Evolutionary conservation across 2,113 vertebrate species (phyloP).

Genomic region (Gallinago jamesoni): DNA sequence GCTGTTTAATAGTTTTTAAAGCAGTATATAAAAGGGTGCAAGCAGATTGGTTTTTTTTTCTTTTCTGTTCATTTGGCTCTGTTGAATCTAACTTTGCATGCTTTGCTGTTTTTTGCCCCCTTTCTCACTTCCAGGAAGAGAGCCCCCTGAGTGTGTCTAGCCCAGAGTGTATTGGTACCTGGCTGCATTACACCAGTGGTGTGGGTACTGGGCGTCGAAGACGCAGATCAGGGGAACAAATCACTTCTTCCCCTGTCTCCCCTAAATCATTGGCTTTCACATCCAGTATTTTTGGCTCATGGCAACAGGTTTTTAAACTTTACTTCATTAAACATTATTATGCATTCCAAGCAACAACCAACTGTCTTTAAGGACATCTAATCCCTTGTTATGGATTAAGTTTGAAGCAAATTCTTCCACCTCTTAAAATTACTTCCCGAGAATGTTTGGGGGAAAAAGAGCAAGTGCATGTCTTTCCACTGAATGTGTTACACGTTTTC

Average conservation of each 20-base stretch:
- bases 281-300: conserved; percentile 98
- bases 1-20: conserved; percentile 58
- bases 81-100: conserved; percentile 91
- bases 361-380: conserved; percentile 90
- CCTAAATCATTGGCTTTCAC: conserved; percentile 98
- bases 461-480: conserved; percentile 61
- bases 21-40: conserved; percentile 49
- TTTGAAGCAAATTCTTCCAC: conserved; percentile 73
- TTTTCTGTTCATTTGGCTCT: conserved; percentile 83
- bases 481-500: conserved; percentile 49
- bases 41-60: conserved; percentile 71
- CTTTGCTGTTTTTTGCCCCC: conserved; percentile 86
- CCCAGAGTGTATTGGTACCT: conserved; percentile 95
- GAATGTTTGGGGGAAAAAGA: conserved; percentile 64
- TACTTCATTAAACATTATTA: conserved; percentile 90
- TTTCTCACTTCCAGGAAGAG: conserved; percentile 94
- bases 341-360: conserved; percentile 81
- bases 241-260: conserved; percentile 96
- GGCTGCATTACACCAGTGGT: conserved; percentile 95
- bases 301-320: conserved; percentile 98
- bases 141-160: conserved; percentile 97
- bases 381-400: conserved; percentile 76
- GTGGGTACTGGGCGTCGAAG: conserved; percentile 95
- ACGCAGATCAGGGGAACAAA: conserved; percentile 98
- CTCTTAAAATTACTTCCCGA: conserved; percentile 54